Base-by-base conservation (phyloP, 2,113 vertebrate species). In the Todiramphus saurophagus region DNA sequence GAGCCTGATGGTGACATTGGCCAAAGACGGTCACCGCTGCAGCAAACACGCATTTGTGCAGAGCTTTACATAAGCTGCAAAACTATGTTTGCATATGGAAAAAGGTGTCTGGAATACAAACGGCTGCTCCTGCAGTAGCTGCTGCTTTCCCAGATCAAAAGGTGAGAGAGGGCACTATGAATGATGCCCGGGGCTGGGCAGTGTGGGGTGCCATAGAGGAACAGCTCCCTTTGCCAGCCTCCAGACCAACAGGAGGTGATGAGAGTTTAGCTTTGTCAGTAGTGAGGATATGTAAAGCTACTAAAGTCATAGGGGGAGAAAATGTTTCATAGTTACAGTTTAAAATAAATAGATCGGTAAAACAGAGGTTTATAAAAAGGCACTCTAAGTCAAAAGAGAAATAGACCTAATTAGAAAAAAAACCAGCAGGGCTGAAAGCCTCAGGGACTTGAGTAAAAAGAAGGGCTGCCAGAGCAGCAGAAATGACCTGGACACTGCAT, bases 21-120 rank as follows among this genome's bases (percentile, higher is more conserved):
- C 41, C 51, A 16, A 50, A 50, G 74, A 11, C 1, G 0, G 31
- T 20, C 69, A n/a, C 60, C 4, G 1, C 10, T 3, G 0, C 46
- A 62, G 64, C 83, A 51, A 81, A 23, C 16, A 1, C 5, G 1
- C 2, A 0, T 41, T 30, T 24, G 11, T 19, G 23, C n/a, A 43
- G 66, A 53, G 70, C 59, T 63, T 73, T 43, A 59, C 9, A 0
- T 31, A 23, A 62, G 46, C 74, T 30, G 21, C 69, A 46, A 44
- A 67, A 8, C 37, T 51, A 10, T 2, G 3, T 70, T 75, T 72
- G 33, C 37, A 1, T 30, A 4, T 20, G 28, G 33, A 33, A 31
- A 67, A 46, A 50, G 5, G 2, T 30, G 27, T 1, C 43, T 51
- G 69, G 25, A 9, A 16, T 33, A 30, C 1, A 66, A 35, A 30